A percentile compares a stretch with the other conserved stretches of the same genome.
Conservation (phyloP, 1,140 invertebrate genomes). For the Dendrolimus kikuchii region DNA sequence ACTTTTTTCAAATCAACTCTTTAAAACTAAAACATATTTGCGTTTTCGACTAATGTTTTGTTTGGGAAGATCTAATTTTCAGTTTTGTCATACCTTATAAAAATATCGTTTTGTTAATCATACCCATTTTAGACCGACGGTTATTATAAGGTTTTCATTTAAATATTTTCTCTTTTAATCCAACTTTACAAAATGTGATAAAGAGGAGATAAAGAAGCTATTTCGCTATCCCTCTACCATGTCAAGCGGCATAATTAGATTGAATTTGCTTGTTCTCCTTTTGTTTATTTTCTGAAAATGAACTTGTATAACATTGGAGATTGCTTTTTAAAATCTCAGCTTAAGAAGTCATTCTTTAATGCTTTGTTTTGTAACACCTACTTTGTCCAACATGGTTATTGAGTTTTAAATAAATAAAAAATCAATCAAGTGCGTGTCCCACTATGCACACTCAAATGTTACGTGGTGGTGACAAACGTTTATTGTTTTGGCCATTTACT, state of each 20-base stretch:
- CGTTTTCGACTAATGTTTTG: constrained; percentile 1
- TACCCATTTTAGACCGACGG: not conserved
- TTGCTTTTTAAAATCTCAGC: constrained; percentile 20
- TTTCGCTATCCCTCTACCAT: constrained; percentile 39
- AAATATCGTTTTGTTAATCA: not conserved
- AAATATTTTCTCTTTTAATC: constrained; percentile 9
- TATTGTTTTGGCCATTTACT: no score
- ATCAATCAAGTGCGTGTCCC: no score
- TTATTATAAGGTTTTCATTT: constrained; percentile 3
- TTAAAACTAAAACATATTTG: not conserved
- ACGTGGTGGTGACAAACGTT: no score
- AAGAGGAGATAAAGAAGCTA: constrained; percentile 33
- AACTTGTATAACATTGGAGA: constrained; percentile 13
- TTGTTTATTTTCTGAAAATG: constrained; percentile 38
- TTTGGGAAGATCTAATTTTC: not conserved
- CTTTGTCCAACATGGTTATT: no score
- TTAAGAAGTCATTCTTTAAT: no score
- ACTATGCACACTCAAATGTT: no score
- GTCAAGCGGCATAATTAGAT: constrained; percentile 45
- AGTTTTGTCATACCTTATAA: no score
- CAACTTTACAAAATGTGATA: constrained; percentile 19
- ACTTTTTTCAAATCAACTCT: no score
- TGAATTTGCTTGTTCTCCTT: constrained; percentile 34
- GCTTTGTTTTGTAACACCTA: no score
- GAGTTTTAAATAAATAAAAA: no score